Evolutionary conservation across 2,797 vertebrate genomes (phyloP).

Genomic region (Tokudaia tokunoshimensis): DNA sequence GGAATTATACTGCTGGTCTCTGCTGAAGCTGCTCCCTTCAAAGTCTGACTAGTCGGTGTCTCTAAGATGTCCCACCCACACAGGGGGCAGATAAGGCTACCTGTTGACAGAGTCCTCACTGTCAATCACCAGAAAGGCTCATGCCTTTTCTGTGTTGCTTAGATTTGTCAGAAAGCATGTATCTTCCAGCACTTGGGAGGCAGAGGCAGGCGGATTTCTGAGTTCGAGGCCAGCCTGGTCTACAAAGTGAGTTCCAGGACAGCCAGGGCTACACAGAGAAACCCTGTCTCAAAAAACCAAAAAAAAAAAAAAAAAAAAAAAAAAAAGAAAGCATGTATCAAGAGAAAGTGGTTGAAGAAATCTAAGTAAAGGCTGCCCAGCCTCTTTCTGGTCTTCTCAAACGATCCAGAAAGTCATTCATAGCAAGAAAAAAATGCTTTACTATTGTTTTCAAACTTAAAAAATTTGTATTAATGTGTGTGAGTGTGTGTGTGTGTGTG

Average conservation of each 20-base stretch:
- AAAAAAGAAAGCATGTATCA: constrained; percentile 51
- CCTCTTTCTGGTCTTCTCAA: neutral
- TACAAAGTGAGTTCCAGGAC: no score
- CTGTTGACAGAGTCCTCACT: neutral
- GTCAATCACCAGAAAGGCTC: neutral
- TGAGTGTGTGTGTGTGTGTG: neutral
- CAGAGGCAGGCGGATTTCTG: no score
- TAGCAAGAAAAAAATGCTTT: neutral
- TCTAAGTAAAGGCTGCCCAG: neutral
- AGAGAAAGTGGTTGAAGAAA: neutral
- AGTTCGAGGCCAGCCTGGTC: no score
- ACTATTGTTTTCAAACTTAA: neutral
- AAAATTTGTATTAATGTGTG: neutral
- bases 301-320: no score
- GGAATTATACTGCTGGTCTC: neutral
- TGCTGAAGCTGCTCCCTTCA: neutral
- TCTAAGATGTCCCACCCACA: neutral
- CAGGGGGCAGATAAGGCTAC: neutral
- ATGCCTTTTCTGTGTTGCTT: neutral
- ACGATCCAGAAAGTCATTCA: neutral
- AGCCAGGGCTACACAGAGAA: no score
- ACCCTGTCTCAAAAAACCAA: no score
- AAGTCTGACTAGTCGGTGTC: neutral
- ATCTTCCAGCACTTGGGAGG: no score
- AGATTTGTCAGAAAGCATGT: constrained; percentile 40